These are phyloP conservation scores for Xylota sylvarum DNA, from an alignment of 2,888 invertebrate genomes.

Conservation along the genomic window DNA sequence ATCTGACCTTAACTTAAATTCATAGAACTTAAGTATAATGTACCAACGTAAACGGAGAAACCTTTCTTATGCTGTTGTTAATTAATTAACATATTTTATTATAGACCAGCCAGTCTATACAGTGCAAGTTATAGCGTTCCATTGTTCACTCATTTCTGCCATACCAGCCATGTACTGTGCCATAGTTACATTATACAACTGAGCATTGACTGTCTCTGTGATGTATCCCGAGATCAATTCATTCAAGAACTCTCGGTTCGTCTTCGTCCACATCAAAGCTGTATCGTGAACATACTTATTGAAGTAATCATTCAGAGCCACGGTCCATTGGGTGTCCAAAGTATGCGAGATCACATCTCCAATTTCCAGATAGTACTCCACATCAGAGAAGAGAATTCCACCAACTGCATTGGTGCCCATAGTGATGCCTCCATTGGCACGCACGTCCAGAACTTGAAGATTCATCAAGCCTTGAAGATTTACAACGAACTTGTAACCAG, in stretches of 20 bases:
- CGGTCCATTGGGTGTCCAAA: slow-evolving; percentile 79
- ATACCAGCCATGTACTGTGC: slow-evolving; percentile 1
- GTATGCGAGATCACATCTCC: slow-evolving; percentile 77
- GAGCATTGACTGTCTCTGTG: not conserved
- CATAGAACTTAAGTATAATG: not conserved
- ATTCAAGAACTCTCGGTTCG: slow-evolving; percentile 11
- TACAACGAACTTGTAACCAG: slow-evolving; percentile 41
- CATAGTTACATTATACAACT: slow-evolving; percentile 26
- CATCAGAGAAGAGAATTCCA: slow-evolving; percentile 78
- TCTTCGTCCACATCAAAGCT: slow-evolving; percentile 37
- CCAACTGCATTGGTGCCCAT: slow-evolving; percentile 6
- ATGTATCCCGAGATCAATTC: slow-evolving; percentile 25
- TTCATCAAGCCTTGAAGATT: slow-evolving; percentile 45
- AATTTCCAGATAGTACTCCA: slow-evolving; percentile 77
- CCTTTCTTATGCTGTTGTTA: not conserved
- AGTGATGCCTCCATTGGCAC: slow-evolving; percentile 19
- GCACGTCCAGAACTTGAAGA: slow-evolving; percentile 20
- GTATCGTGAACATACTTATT: slow-evolving; percentile 73
- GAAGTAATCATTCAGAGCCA: slow-evolving; percentile 77
- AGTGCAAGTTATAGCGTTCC: slow-evolving; percentile 16
- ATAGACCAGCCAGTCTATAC: not conserved
- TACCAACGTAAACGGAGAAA: not conserved
- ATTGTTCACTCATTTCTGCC: not conserved
- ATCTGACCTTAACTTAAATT: not conserved
- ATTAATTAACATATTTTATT: not conserved